Evolutionary conservation across 2,797 vertebrate genomes (phyloP).

Genomic region (Masticophis lateralis): DNA sequence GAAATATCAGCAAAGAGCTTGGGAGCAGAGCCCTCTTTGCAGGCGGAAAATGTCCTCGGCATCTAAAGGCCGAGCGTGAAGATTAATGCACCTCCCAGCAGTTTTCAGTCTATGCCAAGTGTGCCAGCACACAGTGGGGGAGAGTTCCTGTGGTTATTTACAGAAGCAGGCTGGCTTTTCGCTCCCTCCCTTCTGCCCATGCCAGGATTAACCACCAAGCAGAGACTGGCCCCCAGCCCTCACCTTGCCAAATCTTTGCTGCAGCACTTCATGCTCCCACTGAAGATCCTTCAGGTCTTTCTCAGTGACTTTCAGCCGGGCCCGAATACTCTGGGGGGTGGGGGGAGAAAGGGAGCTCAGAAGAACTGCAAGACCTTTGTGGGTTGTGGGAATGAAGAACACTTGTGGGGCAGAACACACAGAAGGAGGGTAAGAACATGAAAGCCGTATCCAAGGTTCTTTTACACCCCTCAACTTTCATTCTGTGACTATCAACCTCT

Average conservation of each 20-base stretch:
- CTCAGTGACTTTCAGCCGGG: slow-evolving; percentile 74
- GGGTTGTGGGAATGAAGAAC: not conserved
- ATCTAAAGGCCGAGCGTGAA: not conserved
- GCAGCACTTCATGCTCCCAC: slow-evolving; percentile 83
- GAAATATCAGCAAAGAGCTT: not conserved
- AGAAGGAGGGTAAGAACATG: not conserved
- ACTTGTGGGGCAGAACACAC: not conserved
- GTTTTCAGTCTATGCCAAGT: not conserved
- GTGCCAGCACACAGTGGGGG: not conserved
- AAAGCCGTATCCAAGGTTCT: not conserved
- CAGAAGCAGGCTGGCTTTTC: not conserved
- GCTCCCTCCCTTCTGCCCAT: too few relatives aligned
- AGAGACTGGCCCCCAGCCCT: not conserved
- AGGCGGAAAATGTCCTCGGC: too few relatives aligned
- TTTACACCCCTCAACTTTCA: not conserved
- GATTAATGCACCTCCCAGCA: not conserved
- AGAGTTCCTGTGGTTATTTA: not conserved
- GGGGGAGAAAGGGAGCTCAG: not conserved
- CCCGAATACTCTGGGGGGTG: slow-evolving; percentile 71
- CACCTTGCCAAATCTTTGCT: slow-evolving; percentile 83
- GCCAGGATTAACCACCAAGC: not conserved
- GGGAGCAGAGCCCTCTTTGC: not conserved
- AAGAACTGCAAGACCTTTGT: not conserved
- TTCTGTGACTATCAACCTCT: not conserved
- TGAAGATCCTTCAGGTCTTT: slow-evolving; percentile 78